These are phyloP conservation scores for Polymixis flavicincta DNA, from an alignment of 2,888 invertebrate species.

Conservation along the genomic window DNA sequence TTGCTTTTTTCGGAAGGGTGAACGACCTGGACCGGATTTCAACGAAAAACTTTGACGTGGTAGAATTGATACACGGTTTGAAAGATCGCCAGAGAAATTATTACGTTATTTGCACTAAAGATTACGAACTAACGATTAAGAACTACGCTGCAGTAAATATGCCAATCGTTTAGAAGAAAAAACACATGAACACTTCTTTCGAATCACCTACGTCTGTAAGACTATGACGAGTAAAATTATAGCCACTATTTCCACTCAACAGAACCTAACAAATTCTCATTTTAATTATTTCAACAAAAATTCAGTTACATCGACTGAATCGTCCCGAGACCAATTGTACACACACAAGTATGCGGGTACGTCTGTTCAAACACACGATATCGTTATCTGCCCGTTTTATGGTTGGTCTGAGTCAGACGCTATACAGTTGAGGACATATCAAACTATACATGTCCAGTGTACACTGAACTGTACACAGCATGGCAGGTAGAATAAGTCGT, in stretches of 20 bases:
- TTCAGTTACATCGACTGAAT: slow-evolving; percentile 30
- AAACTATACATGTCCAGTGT: slow-evolving; percentile 12
- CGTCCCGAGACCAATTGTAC: slow-evolving; percentile 64
- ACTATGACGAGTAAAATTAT: not conserved
- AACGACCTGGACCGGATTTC: slow-evolving; percentile 30
- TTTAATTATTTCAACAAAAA: slow-evolving; percentile 33
- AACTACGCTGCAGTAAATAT: not conserved
- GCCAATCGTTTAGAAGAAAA: not conserved
- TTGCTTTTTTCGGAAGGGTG: slow-evolving; percentile 33
- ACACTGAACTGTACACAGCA: not conserved
- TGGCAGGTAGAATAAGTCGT: not conserved
- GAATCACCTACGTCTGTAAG: not conserved
- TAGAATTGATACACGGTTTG: not conserved
- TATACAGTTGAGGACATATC: slow-evolving; percentile 59
- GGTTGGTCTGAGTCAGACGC: slow-evolving; percentile 74
- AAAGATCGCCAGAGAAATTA: not conserved
- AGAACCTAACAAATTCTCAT: slow-evolving; percentile 6
- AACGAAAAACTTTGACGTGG: not conserved
- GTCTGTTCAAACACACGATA: slow-evolving; percentile 77
- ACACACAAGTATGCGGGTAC: slow-evolving; percentile 61
- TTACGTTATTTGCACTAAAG: not conserved
- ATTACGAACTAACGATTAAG: not conserved
- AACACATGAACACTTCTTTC: not conserved
- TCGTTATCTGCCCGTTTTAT: slow-evolving; percentile 78
- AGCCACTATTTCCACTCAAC: not conserved